phyloP scores from a whole-genome alignment of 1,140 invertebrate species.

The Hycleus cichorii region DNA sequence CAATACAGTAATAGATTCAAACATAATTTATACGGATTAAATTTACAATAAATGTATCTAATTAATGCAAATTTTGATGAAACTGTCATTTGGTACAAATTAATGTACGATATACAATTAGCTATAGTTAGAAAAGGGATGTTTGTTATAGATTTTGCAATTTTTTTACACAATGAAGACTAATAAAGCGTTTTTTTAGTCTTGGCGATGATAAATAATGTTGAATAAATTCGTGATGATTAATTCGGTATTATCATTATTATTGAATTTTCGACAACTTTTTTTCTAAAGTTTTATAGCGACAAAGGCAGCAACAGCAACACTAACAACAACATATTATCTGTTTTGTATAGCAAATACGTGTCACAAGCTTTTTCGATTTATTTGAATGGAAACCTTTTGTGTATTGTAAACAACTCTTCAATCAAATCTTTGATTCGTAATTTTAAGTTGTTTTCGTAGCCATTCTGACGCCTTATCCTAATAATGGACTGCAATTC shows the following conservation, averaged over 20 bases:
- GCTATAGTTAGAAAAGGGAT: too few relatives aligned
- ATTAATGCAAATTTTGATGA: too few relatives aligned
- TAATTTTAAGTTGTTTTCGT: conserved; percentile 29
- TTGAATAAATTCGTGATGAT: conserved; percentile 10
- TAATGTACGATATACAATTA: too few relatives aligned
- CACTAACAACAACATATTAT: not conserved
- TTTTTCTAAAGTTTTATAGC: conserved; percentile 6
- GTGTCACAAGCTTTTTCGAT: conserved; percentile 7
- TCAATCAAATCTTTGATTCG: conserved; percentile 28
- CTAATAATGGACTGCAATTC: conserved; percentile 8
- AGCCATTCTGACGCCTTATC: conserved; percentile 23
- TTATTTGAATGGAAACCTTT: conserved; percentile 19
- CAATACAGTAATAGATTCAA: too few relatives aligned
- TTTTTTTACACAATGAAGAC: conserved; percentile 3
- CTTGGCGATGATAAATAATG: conserved; percentile 14
- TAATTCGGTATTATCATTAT: conserved; percentile 12
- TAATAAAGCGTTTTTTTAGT: conserved; percentile 13
- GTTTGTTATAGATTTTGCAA: too few relatives aligned
- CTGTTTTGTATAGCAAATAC: not conserved
- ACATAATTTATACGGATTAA: too few relatives aligned
- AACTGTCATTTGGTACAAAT: too few relatives aligned
- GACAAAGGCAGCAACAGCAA: conserved; percentile 4
- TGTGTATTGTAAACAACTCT: conserved; percentile 24
- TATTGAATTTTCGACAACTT: conserved; percentile 11
- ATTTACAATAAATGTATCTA: too few relatives aligned